Base-by-base conservation (phyloP, 1,140 invertebrate genomes). In the Littorina saxatilis region DNA sequence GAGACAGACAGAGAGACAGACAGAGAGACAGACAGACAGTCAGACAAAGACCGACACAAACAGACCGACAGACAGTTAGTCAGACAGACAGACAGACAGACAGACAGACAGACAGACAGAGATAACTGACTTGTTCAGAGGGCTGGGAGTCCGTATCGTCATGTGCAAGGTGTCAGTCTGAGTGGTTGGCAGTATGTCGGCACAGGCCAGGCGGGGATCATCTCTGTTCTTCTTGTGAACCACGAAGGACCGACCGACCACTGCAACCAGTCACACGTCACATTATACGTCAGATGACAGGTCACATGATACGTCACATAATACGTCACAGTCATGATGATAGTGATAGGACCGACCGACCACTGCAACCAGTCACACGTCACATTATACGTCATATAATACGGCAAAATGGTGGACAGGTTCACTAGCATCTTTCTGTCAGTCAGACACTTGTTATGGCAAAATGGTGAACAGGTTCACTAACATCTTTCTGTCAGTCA, bases 241-340 rank as follows among this genome's bases (percentile, higher is more conserved):
- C 0, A 98, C 95, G 85, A 98, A 95, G 3, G 97, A 98, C 84
- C 95, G 94, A 9, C 96, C 96, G 88, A 98, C 93, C 1, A 97
- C 96, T 29, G 94, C 95, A 73, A 86, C 7, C 43, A 47, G n/a
- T n/a, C n/a, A n/a, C n/a, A n/a, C n/a, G n/a, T n/a, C n/a, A n/a
- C n/a, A n/a, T n/a, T n/a, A n/a, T n/a, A n/a, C n/a, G n/a, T n/a
- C n/a, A n/a, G n/a, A n/a, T n/a, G n/a, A n/a, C n/a, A n/a, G n/a
- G n/a, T n/a, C n/a, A n/a, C n/a, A n/a, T n/a, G n/a, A n/a, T n/a
- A n/a, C n/a, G n/a, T n/a, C n/a, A n/a, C n/a, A n/a, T n/a, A n/a
- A n/a, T n/a, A n/a, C n/a, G n/a, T n/a, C n/a, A n/a, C n/a, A n/a
- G n/a, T n/a, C n/a, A n/a, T n/a, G n/a, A n/a, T n/a, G n/a, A n/a